Conservation (phyloP, 23 tunicate genomes). For the Trididemnum clinides region DNA sequence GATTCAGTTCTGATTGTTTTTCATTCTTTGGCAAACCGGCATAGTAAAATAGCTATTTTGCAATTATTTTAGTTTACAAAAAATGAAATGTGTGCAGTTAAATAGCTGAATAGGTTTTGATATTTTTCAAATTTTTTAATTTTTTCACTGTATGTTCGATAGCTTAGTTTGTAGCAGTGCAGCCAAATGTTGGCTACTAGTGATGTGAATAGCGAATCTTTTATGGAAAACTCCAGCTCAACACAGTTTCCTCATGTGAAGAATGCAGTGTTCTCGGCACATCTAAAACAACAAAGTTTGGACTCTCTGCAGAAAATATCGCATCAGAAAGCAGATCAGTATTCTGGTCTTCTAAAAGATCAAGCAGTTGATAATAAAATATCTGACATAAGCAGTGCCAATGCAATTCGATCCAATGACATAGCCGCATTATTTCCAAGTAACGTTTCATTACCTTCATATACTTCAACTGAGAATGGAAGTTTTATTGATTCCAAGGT, state of each 20-base stretch:
- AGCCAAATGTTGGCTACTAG: constrained; percentile 15
- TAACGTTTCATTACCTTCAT: constrained; percentile 39
- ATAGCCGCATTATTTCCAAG: not conserved
- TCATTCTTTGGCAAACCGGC: not conserved
- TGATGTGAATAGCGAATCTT: not conserved
- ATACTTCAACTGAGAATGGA: constrained; percentile 70
- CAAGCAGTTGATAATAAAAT: not conserved
- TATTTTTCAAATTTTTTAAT: not conserved
- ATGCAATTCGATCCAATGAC: not conserved
- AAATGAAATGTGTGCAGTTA: not conserved
- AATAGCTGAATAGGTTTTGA: not conserved
- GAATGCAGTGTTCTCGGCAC: not conserved
- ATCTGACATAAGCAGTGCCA: not conserved
- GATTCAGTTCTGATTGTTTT: not conserved
- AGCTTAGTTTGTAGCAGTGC: no score
- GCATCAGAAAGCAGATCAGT: not conserved
- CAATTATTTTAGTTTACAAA: not conserved
- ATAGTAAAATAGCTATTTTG: not conserved
- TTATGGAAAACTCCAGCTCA: not conserved
- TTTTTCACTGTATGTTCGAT: not conserved
- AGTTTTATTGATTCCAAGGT: constrained; percentile 53
- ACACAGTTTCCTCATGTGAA: not conserved
- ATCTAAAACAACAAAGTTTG: not conserved
- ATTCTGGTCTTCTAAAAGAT: not conserved
- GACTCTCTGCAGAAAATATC: not conserved